A percentile compares a stretch with the other conserved stretches of the same genome.
phyloP scores from a whole-genome alignment of 2,113 vertebrate genomes.

The Tetraodon nigroviridis region DNA sequence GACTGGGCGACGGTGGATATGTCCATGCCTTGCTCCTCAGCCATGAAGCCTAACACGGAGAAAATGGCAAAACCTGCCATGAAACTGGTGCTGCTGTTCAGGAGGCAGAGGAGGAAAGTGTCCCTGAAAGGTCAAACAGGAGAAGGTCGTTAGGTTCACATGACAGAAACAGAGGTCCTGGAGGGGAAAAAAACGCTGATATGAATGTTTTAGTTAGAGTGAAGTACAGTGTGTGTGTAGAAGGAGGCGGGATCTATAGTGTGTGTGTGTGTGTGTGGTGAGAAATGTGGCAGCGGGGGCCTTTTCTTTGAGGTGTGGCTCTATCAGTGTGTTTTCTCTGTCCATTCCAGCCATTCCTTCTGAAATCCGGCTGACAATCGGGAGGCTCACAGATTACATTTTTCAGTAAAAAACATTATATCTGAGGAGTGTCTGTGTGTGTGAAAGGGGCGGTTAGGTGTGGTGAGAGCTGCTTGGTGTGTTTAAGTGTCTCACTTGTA shows the following conservation, averaged over 20 bases:
- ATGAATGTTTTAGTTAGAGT: neutral
- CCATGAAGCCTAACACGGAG: conserved; percentile 76
- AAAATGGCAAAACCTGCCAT: conserved; percentile 75
- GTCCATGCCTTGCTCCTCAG: conserved; percentile 68
- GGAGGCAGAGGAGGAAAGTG: conserved; percentile 67
- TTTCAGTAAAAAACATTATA: neutral
- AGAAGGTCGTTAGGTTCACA: neutral
- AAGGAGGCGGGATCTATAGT: neutral
- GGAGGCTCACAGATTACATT: conserved; percentile 26
- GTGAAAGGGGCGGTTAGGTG: neutral
- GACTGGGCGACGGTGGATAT: conserved; percentile 67
- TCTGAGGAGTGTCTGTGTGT: conserved; percentile 8
- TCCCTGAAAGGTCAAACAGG: conserved; percentile 49
- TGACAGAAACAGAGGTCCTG: no score
- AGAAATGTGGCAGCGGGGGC: conserved; percentile 45
- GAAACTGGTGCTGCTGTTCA: conserved; percentile 75
- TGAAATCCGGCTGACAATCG: conserved; percentile 37
- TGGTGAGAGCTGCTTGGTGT: neutral
- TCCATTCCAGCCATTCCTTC: conserved; percentile 66
- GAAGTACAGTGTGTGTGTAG: conserved; percentile 15
- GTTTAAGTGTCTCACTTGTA: conserved; percentile 79
- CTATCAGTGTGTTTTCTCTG: conserved; percentile 53
- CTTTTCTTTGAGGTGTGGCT: conserved; percentile 62
- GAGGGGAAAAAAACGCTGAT: no score
- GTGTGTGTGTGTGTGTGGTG: conserved; percentile 31